Conservation (phyloP, 1,140 invertebrate genomes). For the Olivierus martensii region DNA sequence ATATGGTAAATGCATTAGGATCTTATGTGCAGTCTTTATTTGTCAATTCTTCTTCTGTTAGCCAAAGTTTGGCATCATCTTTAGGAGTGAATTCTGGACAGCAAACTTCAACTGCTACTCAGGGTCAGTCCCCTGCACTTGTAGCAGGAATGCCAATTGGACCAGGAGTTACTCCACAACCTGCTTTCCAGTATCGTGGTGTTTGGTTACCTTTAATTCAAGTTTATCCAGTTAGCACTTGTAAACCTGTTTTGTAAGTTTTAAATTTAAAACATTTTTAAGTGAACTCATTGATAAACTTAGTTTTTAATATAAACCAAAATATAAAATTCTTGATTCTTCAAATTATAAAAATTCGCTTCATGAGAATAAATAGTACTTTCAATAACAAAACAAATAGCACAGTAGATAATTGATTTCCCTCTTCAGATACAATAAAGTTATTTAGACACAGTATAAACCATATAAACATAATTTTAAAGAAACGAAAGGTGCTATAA, state of each 20-base stretch:
- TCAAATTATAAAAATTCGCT: no score
- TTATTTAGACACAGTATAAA: no score
- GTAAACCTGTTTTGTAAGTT: constrained; percentile 77
- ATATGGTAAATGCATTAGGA: constrained; percentile 88
- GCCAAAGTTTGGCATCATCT: constrained; percentile 14
- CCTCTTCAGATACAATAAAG: no score
- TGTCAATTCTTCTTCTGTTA: constrained; percentile 30
- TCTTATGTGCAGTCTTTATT: constrained; percentile 92
- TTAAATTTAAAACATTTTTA: constrained; percentile 2
- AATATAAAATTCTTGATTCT: no score
- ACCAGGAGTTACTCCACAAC: constrained; percentile 66
- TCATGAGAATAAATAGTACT: no score
- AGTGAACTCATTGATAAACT: no score
- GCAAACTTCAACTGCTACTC: constrained; percentile 29
- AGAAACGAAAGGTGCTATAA: no score
- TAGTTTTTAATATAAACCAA: no score
- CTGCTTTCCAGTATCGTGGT: constrained; percentile 82
- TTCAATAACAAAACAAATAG: no score
- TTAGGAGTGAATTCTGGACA: constrained; percentile 11
- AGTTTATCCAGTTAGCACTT: constrained; percentile 53
- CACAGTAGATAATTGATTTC: no score
- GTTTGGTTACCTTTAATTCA: constrained; percentile 78
- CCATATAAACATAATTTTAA: no score
- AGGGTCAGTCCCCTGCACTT: constrained; percentile 51
- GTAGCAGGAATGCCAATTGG: constrained; percentile 51